phyloP scores from a whole-genome alignment of 2,888 invertebrate genomes.

The Oligia strigilis region DNA sequence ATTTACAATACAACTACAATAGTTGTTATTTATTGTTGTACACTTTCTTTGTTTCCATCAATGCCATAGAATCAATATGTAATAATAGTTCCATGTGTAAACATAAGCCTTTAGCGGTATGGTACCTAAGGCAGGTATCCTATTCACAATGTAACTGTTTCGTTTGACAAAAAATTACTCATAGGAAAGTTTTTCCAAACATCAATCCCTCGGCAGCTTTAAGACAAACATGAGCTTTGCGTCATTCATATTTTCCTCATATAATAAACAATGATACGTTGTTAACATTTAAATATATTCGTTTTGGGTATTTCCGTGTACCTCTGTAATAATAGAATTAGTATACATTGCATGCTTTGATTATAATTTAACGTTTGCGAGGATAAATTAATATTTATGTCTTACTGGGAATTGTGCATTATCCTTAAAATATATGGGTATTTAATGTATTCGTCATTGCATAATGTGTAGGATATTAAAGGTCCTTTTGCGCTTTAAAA shows the following conservation, averaged over 20 bases:
- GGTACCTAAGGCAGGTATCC: background rate
- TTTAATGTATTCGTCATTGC: background rate
- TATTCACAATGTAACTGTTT: background rate
- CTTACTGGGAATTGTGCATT: conserved; percentile 13
- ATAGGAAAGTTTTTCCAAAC: background rate
- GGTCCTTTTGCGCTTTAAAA: too few species aligned
- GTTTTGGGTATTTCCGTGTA: conserved; percentile 56
- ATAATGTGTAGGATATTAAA: background rate
- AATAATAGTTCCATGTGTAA: conserved; percentile 6
- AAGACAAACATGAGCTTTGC: conserved; percentile 15
- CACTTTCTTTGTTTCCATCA: conserved; percentile 37
- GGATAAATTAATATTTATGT: conserved; percentile 6
- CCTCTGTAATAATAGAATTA: conserved; percentile 6
- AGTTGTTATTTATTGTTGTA: conserved; percentile 23
- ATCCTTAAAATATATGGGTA: conserved; percentile 26
- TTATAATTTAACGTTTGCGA: conserved; percentile 9
- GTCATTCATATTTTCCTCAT: conserved; percentile 39
- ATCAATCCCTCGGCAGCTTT: background rate
- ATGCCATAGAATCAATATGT: background rate
- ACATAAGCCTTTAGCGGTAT: background rate
- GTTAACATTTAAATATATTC: conserved; percentile 37
- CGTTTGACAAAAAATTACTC: background rate
- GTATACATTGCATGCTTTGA: background rate
- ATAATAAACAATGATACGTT: conserved; percentile 40
- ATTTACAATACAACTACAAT: conserved; percentile 39